Evolutionary conservation across 2,888 invertebrate species (phyloP).

Genomic region (Trichopoda pennipes): DNA sequence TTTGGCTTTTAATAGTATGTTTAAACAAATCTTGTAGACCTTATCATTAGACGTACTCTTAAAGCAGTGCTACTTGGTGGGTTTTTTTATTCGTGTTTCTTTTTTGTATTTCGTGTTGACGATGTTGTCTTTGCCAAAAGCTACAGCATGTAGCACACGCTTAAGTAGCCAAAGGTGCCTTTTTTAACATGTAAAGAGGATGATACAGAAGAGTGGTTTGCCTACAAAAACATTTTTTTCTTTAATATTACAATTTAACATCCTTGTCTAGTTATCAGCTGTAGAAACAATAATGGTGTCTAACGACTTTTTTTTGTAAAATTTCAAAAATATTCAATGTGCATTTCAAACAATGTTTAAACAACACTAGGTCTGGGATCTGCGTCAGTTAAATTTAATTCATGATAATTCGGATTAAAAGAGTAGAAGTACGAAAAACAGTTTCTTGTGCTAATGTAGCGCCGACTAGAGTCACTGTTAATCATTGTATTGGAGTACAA

Average conservation of each 20-base stretch:
- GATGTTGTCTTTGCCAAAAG: constrained; percentile 51
- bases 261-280: constrained; percentile 47
- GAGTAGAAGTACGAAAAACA: not conserved
- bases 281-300: constrained; percentile 43
- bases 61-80: constrained; percentile 61
- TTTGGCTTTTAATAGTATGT: constrained; percentile 63
- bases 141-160: constrained; percentile 64
- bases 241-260: constrained; percentile 55
- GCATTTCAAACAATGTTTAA: constrained; percentile 3
- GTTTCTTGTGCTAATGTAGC: not conserved
- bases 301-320: constrained; percentile 1
- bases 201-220: not conserved
- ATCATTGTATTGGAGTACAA: not conserved
- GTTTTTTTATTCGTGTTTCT: not conserved
- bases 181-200: constrained; percentile 56
- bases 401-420: not conserved
- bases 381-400: not conserved
- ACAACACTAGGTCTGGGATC: not conserved
- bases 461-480: not conserved
- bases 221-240: constrained; percentile 31
- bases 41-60: constrained; percentile 67
- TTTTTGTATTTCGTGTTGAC: constrained; percentile 22
- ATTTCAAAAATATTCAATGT: constrained; percentile 22
- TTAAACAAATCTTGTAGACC: constrained; percentile 68
- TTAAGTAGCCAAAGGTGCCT: constrained; percentile 65